Base-by-base conservation (phyloP, 2,797 vertebrate species). In the Tokudaia muenninki region DNA sequence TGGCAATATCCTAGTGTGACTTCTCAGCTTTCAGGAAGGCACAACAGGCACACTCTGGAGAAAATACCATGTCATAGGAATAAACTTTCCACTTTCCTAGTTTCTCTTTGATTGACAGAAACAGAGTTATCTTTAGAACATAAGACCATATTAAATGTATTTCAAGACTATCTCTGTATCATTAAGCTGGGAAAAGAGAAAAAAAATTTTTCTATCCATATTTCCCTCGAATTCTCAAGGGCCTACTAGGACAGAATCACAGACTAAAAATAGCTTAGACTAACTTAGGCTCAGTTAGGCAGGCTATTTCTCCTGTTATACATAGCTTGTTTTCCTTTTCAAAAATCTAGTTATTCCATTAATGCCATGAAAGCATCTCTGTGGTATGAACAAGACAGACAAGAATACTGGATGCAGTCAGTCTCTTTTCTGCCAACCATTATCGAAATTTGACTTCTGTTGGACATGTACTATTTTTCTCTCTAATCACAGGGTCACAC, bases 111-210 rank as follows among this genome's bases (percentile, higher is more conserved):
- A 97, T 83, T 96, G 97, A 96, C 87, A 97, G 94, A 97, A 96
- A 90, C 83, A 67, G 55, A 94, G 80, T 96, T 98, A 95, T 97
- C 94, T 96, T 97, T 97, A 95, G 97, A 95, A 90, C 29, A 10
- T 57, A 92, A 92, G 95, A 87, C 83, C 50, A 91, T 90, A 95
- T 91, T 91, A 96, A 98, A 94, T 96, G 90, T 95, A 96, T 97
- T 98, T 98, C 96, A 96, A 94, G 94, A 94, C 94, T 94, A 94
- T 96, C 94, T 97, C 94, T 61, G 90, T 93, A 96, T 95, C 95
- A 97, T 97, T 97, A 93, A 98, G 93, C 97, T 98, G 97, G 97
- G 96, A 97, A 97, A 97, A 97, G 96, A 96, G 34, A 80, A 97
- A 80, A 97, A 83, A 75, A 93, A 96, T 87, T 97, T 96, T 96